These are phyloP conservation scores for Vannuccia rotundouncinata DNA, from an alignment of 2,888 invertebrate species.

Conservation along the genomic window DNA sequence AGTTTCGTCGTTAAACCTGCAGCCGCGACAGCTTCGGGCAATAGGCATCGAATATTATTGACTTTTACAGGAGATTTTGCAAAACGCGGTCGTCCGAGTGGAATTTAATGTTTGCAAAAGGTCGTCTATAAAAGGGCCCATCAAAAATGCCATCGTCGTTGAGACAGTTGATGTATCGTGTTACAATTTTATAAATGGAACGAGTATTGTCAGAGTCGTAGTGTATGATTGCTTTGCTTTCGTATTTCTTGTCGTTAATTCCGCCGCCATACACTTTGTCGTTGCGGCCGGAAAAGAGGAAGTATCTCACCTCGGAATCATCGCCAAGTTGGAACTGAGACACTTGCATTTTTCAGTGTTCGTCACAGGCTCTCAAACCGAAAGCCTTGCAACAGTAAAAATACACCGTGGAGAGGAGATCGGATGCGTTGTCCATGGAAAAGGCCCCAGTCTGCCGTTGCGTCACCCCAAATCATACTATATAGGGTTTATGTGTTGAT, in stretches of 20 bases:
- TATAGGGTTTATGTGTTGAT: too few species aligned
- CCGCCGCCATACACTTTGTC: not conserved
- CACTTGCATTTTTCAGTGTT: slow-evolving; percentile 21
- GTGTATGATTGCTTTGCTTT: not conserved
- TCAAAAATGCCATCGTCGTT: not conserved
- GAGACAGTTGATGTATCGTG: not conserved
- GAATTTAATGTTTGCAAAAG: not conserved
- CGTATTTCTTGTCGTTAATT: slow-evolving; percentile 15
- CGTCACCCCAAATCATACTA: too few species aligned
- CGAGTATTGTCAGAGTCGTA: slow-evolving; percentile 18
- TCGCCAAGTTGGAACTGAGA: slow-evolving; percentile 14
- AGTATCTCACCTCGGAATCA: slow-evolving; percentile 9
- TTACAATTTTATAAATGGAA: slow-evolving; percentile 17
- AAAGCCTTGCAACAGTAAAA: slow-evolving; percentile 27
- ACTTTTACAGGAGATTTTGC: not conserved
- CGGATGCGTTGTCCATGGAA: slow-evolving; percentile 26
- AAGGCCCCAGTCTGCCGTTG: slow-evolving; percentile 19
- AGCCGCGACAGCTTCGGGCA: not conserved
- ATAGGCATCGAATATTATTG: not conserved
- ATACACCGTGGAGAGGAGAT: slow-evolving; percentile 21
- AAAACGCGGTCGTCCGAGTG: not conserved
- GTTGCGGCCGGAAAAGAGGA: slow-evolving; percentile 20
- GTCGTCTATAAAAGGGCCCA: slow-evolving; percentile 17
- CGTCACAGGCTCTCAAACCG: slow-evolving; percentile 12
- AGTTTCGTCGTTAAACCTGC: not conserved